Base-by-base conservation (phyloP, 2,797 vertebrate genomes). In the Coregonus suidteri region DNA sequence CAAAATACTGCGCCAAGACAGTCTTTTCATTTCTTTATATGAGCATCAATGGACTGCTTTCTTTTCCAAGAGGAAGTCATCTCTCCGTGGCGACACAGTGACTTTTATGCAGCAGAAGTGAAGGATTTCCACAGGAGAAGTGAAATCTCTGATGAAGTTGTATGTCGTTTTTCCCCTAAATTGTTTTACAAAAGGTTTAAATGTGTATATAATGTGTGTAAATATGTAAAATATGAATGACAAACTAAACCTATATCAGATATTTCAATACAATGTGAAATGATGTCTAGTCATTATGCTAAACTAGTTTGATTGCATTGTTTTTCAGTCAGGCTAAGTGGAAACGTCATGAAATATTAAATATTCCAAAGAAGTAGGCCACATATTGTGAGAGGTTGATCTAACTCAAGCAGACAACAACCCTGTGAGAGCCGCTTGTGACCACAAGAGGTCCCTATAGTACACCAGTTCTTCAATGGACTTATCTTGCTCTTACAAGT, bases 101-200 rank as follows among this genome's bases (percentile, higher is more conserved):
- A 69, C 13, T 69, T 80, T 74, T 0, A 51, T 15, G 0, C 59
- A 53, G 79, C 86, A 89, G 91, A 92, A 91, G 85, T 88, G 66
- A 79, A 6, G 14, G 3, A 71, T 90, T 90, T 87, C 67, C 79
- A 81, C 71, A 88, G 86, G 3, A 1, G 78, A 88, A 85, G 82
- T 82, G 80, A 87, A 86, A 75, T 74, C 76, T 37, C 67, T 77
- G 35, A 34, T 52, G n/a, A 47, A 47, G 9, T 11, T 47, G 41
- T 47, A 47, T 47, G 41, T 47, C 0, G 41, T 47, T 47, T 47
- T 47, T 47, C 31, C 31, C 31, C 31, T 3, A 34, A 34, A 34
- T 2, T 34, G 25, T 25, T 25, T 25, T 2, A 34, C 1, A 34
- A 34, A 34, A 35, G 4, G 11, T 47, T 47, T 47, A 47, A 47